Evolutionary conservation across 2,797 vertebrate genomes (phyloP).

Genomic region (Brotula barbata): DNA sequence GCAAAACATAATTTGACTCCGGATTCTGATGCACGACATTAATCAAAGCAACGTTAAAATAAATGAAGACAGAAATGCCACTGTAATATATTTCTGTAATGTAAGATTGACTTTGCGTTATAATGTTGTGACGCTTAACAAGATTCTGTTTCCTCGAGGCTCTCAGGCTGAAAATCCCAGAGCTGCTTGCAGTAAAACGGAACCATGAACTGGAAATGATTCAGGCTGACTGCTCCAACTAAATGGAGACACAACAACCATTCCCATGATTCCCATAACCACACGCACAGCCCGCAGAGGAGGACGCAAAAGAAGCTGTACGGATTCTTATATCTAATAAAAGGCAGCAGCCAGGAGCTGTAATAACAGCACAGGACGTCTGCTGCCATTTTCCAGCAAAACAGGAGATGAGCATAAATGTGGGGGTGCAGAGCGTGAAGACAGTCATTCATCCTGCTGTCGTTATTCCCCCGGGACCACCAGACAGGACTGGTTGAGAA

Average conservation of each 20-base stretch:
- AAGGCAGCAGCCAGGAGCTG: conserved; percentile 47
- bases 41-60: neutral
- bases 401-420: conserved; percentile 55
- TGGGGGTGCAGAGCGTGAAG: conserved; percentile 39
- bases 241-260: conserved; percentile 39
- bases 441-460: conserved; percentile 40
- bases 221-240: conserved; percentile 30
- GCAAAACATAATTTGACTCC: neutral
- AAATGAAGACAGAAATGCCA: conserved; percentile 1
- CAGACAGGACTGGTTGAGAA: neutral
- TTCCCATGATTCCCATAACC: conserved; percentile 52
- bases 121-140: conserved; percentile 1
- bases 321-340: conserved; percentile 27
- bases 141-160: conserved; percentile 5
- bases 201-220: conserved; percentile 36
- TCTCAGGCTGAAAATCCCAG: neutral
- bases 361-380: conserved; percentile 44
- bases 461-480: conserved; percentile 31
- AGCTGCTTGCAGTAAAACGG: conserved; percentile 1
- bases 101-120: neutral
- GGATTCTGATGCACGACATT: neutral
- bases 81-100: neutral
- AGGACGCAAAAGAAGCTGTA: conserved; percentile 15
- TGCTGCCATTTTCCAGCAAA: conserved; percentile 35
- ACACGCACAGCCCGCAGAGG: conserved; percentile 4